Evolutionary conservation across 2,113 vertebrate genomes (phyloP), one percentile per base, ranked within the genome.

Genomic region (Acrocephalus arundinaceus): DNA sequence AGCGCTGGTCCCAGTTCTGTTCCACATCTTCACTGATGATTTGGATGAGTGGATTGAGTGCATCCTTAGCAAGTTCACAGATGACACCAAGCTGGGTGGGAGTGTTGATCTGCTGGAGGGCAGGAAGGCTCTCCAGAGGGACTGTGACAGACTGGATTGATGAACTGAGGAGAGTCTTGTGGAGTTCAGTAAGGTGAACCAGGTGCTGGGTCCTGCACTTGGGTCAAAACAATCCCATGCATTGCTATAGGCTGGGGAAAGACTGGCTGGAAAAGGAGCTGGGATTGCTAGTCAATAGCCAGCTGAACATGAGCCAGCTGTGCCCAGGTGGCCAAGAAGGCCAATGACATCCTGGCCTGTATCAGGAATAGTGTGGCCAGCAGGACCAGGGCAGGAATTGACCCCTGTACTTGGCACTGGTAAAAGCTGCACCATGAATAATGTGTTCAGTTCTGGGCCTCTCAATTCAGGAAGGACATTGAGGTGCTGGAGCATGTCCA

Each of bases 101-200:
- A 55, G 6, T 33, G 25, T 41, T 55, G 30, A 67, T 35, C n/a
- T 70, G 30, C 48, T 76, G 63, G 18, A 48, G 21, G 24, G 39
- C 14, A 31, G 62, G 39, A 83, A 41, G 31, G 17, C 21, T 35
- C 48, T 75, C 10, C n/a, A 83, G 24, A n/a, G 30, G 30, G 16
- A 75, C 68, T 28, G 10, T 25, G 39, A 46, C 54, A 61, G 46
- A 18, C 10, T 43, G 30, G 55, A 54, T 9, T 0, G 0, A 43
- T 16, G 8, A 62, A 8, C 55, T 2, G 3, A 76, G 46, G 48
- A 70, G 21, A 48, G 27, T 13, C 30, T n/a, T 48, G 13, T 31
- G 41, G 22, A 33, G 17, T 19, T 48, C 41, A 70, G 25, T 19
- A 31, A 55, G 17, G 18, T 55, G 63, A 76, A 41, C n/a, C n/a